Conservation (phyloP, 64 coral and sea anemone species). For the Trachythela sp. region DNA sequence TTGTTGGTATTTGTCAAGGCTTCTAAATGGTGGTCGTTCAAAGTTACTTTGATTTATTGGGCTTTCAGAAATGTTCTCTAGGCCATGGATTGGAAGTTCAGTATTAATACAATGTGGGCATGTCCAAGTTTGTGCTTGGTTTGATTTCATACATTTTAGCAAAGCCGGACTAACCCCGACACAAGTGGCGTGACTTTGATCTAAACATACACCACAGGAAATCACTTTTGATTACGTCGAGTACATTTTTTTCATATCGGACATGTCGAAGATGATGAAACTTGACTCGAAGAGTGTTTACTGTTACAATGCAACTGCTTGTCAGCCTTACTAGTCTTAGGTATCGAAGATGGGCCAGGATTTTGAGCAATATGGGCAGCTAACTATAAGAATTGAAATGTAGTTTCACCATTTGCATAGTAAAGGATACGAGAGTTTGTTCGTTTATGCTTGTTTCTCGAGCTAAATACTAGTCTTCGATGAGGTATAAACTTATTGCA, state of each 20-base stretch:
- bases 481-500: not conserved
- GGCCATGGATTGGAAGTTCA: constrained; percentile 41
- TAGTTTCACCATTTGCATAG: not conserved
- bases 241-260: not conserved
- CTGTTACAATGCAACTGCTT: not conserved
- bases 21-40: constrained; percentile 34
- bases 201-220: not conserved
- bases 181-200: constrained; percentile 33
- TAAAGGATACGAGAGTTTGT: not conserved
- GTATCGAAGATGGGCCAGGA: not conserved
- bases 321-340: not conserved
- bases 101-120: constrained; percentile 32
- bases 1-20: constrained; percentile 32
- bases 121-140: constrained; percentile 22
- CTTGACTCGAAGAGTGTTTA: not conserved
- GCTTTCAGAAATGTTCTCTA: constrained; percentile 15
- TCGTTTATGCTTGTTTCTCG: not conserved
- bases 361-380: not conserved
- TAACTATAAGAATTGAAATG: not conserved
- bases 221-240: not conserved
- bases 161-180: not conserved
- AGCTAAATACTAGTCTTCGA: not conserved
- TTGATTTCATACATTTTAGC: constrained; percentile 36
- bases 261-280: not conserved
- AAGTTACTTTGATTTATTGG: constrained; percentile 24